phyloP scores from a whole-genome alignment of 2,113 vertebrate species.

The Epinephelus lanceolatus region DNA sequence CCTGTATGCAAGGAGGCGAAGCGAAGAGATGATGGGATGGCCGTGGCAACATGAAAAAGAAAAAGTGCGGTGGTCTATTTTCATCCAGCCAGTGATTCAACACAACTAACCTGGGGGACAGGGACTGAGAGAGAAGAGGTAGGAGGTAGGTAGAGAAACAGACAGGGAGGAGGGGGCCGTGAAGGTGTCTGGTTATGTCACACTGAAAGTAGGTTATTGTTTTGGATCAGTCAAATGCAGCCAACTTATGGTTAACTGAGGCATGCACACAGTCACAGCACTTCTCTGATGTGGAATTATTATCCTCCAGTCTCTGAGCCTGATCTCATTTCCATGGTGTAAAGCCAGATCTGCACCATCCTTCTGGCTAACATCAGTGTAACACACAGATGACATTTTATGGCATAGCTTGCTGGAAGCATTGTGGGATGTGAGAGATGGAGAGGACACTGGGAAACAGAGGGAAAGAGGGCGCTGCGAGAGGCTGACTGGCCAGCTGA shows the following conservation, averaged over 20 bases:
- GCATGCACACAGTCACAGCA: neutral
- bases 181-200: slow-evolving; percentile 78
- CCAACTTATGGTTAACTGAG: slow-evolving; percentile 48
- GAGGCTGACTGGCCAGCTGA: slow-evolving; percentile 66
- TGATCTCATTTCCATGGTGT: slow-evolving; percentile 61
- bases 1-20: slow-evolving; percentile 58
- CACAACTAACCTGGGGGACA: slow-evolving; percentile 79
- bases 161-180: slow-evolving; percentile 48
- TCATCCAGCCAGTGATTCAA: slow-evolving; percentile 81
- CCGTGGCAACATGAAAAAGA: slow-evolving; percentile 87
- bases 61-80: slow-evolving; percentile 83
- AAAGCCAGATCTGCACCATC: slow-evolving; percentile 63
- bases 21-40: slow-evolving; percentile 75
- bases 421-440: slow-evolving; percentile 62
- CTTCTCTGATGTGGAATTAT: slow-evolving; percentile 49
- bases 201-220: slow-evolving; percentile 77
- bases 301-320: slow-evolving; percentile 42
- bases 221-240: slow-evolving; percentile 65
- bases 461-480: slow-evolving; percentile 37
- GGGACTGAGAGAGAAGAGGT: slow-evolving; percentile 78
- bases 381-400: slow-evolving; percentile 73
- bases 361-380: slow-evolving; percentile 54
- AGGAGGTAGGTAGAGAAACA: slow-evolving; percentile 72
- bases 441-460: slow-evolving; percentile 54
- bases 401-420: slow-evolving; percentile 70